A percentile compares a stretch with the other conserved stretches of the same genome.
Evolutionary conservation across 2,113 vertebrate species (phyloP).

Genomic region (Fulmarus glacialis): DNA sequence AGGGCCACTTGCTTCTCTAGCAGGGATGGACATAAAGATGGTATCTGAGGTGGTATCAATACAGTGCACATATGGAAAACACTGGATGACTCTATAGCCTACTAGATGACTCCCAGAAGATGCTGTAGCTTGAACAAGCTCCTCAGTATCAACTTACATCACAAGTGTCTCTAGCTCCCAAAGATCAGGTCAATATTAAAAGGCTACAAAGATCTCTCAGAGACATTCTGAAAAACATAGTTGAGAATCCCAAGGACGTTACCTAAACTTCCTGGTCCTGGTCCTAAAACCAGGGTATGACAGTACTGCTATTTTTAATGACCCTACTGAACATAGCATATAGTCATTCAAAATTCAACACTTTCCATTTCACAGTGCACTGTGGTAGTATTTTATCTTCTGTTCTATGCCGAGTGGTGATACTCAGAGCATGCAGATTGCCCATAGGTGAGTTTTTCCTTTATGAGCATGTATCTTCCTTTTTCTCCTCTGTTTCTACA

Average conservation of each 20-base stretch:
- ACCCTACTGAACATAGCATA: background rate
- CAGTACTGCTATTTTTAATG: background rate
- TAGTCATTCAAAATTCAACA: background rate
- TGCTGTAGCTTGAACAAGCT: background rate
- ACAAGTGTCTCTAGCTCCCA: background rate
- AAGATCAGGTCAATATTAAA: background rate
- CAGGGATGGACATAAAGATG: background rate
- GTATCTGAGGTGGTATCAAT: background rate
- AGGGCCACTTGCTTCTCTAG: background rate
- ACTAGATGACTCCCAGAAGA: background rate
- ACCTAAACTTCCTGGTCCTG: background rate
- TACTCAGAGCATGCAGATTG: background rate
- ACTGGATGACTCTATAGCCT: background rate
- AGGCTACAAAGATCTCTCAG: background rate
- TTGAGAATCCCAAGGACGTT: background rate
- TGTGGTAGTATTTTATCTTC: background rate
- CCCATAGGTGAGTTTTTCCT: background rate
- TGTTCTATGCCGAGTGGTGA: background rate
- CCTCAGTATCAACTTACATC: background rate
- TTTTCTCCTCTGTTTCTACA: background rate
- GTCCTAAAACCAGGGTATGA: background rate
- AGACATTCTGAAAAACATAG: background rate
- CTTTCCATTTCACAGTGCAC: background rate
- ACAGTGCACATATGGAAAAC: rapidly evolving
- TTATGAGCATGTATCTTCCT: rapidly evolving